Evolutionary conservation across 2,797 vertebrate species (phyloP), one percentile per base, ranked within the genome.

Genomic region (Alosa sapidissima): DNA sequence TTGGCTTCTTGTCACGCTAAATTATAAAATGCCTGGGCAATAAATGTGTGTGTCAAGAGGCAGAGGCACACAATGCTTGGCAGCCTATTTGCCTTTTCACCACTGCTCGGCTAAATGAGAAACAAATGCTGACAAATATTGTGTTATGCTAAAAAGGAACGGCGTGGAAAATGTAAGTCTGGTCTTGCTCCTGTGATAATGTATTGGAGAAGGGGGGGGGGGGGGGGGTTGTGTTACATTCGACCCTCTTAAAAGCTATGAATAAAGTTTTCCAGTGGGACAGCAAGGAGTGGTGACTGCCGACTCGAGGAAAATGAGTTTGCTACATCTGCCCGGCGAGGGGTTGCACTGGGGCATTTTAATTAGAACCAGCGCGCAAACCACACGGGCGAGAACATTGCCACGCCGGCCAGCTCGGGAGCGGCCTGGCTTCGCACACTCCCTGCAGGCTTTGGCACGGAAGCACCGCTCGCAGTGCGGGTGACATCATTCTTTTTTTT

Each of bases 1-100:
- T 90, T 91, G 90, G 89, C 90, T 92, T 87, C 89, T 88, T 86
- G 88, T 89, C 87, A 78, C 91, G 90, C 93, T 91, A 92, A 93
- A 94, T 93, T 91, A 91, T 90, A 93, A 92, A 91, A 89, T 89
- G 89, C 90, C 91, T 78, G 84, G 90, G 91, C 90, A 92, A 91
- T 91, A 91, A 92, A 92, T 89, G 91, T 45, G 90, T 89, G 88
- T 91, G 89, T 90, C 86, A 88, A 92, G 91, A 91, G 90, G 87
- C 91, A 92, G 87, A 87, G 91, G 87, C 88, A 91, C 86, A 86
- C 88, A 90, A 88, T 54, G 72, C 41, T 78, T 47, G 72, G 72
- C 72, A 78, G 72, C 14, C 72, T 14, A 78, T 47, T 78, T 78
- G 41, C 72, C 72, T 78, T 78, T 78, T 78, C 36, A 16, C 68